Percentiles rank a stretch among this genome's conserved stretches.
phyloP scores from a whole-genome alignment of 2,113 vertebrate genomes.

The Colossoma macropomum region DNA sequence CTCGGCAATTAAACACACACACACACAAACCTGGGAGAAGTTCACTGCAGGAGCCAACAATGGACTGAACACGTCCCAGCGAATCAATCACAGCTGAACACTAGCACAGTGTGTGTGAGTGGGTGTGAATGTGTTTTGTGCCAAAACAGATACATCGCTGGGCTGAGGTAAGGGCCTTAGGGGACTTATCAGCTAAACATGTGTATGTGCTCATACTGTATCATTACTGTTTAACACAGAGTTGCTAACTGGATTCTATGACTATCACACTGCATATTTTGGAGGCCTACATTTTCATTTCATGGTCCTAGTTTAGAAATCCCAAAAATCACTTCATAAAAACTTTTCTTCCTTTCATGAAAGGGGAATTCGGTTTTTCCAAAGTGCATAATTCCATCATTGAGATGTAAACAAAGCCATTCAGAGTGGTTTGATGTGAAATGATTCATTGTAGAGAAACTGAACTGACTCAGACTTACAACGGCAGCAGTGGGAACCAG shows the following conservation, averaged over 20 bases:
- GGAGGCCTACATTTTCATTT: not conserved
- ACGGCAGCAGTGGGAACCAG: too few species aligned
- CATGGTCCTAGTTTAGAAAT: too few species aligned
- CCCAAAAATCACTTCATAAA: too few species aligned
- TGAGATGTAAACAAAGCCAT: too few species aligned
- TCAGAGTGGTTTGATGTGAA: too few species aligned
- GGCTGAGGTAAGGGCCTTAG: slow-evolving; percentile 11
- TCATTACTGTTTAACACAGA: not conserved
- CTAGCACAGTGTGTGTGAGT: slow-evolving; percentile 12
- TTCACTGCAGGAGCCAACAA: slow-evolving; percentile 43
- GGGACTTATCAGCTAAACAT: not conserved
- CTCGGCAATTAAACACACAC: slow-evolving; percentile 39
- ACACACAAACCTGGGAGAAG: slow-evolving; percentile 36
- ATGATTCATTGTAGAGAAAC: too few species aligned
- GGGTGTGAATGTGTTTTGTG: slow-evolving; percentile 21
- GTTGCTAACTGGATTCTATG: not conserved
- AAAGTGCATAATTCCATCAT: too few species aligned
- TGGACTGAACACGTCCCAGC: slow-evolving; percentile 48
- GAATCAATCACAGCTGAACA: slow-evolving; percentile 42
- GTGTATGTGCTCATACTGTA: not conserved
- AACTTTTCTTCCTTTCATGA: too few species aligned
- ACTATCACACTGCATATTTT: not conserved
- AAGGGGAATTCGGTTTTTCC: too few species aligned
- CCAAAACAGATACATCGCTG: slow-evolving; percentile 1
- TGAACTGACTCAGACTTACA: too few species aligned